Evolutionary conservation across 2,113 vertebrate species (phyloP), one percentile per base, ranked within the genome.

Genomic region (Menidia beryllina): DNA sequence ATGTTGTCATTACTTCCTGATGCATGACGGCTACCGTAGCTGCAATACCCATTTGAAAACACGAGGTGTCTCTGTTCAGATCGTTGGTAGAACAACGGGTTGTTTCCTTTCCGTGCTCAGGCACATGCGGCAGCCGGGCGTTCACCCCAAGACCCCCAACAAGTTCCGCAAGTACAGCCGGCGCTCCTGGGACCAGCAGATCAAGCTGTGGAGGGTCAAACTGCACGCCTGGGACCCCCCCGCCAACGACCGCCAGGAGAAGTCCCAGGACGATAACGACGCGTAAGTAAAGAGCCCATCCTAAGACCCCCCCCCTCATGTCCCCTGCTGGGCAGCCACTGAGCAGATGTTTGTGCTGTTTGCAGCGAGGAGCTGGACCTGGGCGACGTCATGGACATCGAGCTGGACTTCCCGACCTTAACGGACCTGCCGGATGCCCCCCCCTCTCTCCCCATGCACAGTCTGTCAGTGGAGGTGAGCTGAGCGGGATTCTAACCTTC

Each of bases 161-260:
- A 99, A 99, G 59, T 99, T 99, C 71, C 96, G 96, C 84, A 99
- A 99, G 79, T 99, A 98, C 56, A 99, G 97, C 79, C 96, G 98
- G 0, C 94, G 97, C 34, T 99, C 98, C 0, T 99, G 98, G 98
- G 98, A 99, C 89, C 97, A 99, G 82, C 98, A 99, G 63, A 98
- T 99, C 69, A 97, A 94, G 50, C 91, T 98, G 14, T 99, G 98
- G 98, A 96, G 95, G 74, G 96, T 99, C 69, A 96, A 96, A 0
- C 73, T 99, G 57, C 98, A 99, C 24, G 94, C 94, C 0, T 99
- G 98, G 98, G 98, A 99, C 70, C 97, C 97, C 24, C 97, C 94
- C 7, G 56, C 93, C 0, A 64, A 94, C 48, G 93, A 90, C 49
- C 90, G 90, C 51, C 90, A 91, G 47, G 95, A 96, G 24, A 88